Evolutionary conservation across 1,140 invertebrate genomes (phyloP).

Genomic region (Rhopalosiphum maidis): DNA sequence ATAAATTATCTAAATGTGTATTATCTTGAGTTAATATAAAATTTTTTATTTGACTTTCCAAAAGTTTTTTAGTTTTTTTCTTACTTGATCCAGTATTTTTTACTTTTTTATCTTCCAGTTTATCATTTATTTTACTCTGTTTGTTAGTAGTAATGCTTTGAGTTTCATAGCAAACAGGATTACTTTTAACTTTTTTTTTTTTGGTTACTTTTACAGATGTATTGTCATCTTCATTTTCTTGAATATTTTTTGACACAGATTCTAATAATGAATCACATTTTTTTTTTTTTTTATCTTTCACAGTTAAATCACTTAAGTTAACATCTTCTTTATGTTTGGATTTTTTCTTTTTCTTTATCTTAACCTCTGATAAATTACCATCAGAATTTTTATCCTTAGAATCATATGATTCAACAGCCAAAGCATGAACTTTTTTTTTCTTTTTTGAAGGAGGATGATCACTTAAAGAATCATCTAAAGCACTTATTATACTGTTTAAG

Average conservation of each 20-base stretch:
- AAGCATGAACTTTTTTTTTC: background rate
- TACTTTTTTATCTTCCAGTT: background rate
- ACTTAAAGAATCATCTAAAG: background rate
- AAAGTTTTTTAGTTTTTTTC: background rate
- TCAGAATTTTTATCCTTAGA: background rate
- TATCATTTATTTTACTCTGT: background rate
- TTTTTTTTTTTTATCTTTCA: background rate
- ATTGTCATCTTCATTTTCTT: background rate
- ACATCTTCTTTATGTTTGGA: background rate
- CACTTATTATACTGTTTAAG: background rate
- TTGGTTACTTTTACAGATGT: background rate
- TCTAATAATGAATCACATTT: background rate
- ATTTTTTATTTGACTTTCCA: background rate
- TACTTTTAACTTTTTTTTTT: background rate
- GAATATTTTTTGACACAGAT: no score
- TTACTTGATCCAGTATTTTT: background rate
- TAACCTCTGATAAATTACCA: background rate
- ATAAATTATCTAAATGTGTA: background rate
- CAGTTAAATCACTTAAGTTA: background rate
- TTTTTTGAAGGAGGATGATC: background rate
- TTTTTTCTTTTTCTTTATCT: slow-evolving; percentile 21
- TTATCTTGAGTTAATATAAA: background rate
- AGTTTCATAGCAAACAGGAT: background rate
- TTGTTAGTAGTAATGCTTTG: background rate
- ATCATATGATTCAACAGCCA: background rate